Evolutionary conservation across 2,888 invertebrate genomes (phyloP), one percentile per base, ranked within the genome.

Genomic region (Amphipyra tragopoginis): DNA sequence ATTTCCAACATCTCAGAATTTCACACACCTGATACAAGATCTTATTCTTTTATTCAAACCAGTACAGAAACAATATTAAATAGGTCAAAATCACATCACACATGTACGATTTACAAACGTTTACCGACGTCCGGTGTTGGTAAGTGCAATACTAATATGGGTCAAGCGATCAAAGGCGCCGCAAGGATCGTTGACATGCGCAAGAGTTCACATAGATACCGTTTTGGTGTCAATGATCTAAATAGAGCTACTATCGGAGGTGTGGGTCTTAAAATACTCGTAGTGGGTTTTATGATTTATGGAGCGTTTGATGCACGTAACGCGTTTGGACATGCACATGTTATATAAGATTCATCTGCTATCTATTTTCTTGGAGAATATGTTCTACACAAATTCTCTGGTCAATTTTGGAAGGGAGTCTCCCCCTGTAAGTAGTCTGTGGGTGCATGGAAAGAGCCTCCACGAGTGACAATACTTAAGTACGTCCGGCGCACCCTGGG

Each of bases 101-200:
- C 79, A 76, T 77, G 77, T 82, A 79, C 82, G 75, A 67, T 71
- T 73, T 63, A 63, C 43, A 58, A 77, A 64, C 83, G 81, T 77
- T 87, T 84, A 76, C 72, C 61, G 42, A 76, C 86, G 77, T 90
- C 89, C 90, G 87, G 85, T 59, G 72, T 50, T 57, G 64, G 77
- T 72, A 83, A 83, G 77, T 84, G 82, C 83, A 83, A 66, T 54
- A 49, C 56, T 81, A 80, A 86, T 83, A 64, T 92, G 82, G 92
- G 91, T 92, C 92, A 91, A 61, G 42, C 70, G 82, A 86, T 90
- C 90, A 90, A 91, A 91, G 84, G 76, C 55, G 84, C 88, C 90
- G 90, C 85, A 75, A 67, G 66, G 88, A 83, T 79, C 88, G 78
- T 85, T 88, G 88, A 88, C 85, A 72, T 79, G 71, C 68, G 61